These are phyloP conservation scores for Leucozona laternaria DNA, from an alignment of 2,888 invertebrate species.

Conservation along the genomic window DNA sequence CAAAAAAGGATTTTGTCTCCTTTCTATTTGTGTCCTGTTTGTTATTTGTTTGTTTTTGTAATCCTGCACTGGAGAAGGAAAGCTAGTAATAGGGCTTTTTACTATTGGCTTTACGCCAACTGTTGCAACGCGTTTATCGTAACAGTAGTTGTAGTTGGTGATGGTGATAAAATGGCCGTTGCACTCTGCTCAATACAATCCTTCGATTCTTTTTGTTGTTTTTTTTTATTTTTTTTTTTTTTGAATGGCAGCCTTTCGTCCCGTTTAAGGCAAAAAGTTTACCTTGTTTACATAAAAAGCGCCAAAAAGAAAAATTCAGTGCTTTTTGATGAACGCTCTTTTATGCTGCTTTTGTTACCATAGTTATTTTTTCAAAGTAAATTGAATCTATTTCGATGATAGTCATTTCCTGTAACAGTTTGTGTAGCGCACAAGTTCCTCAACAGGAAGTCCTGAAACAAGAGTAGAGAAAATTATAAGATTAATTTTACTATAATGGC, in stretches of 20 bases:
- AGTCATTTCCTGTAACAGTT: constrained; percentile 39
- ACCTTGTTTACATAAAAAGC: constrained; percentile 59
- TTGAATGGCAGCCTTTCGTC: constrained; percentile 24
- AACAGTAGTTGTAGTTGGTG: constrained; percentile 52
- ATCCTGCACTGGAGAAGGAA: constrained; percentile 42
- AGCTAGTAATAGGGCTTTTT: constrained; percentile 59
- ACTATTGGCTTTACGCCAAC: constrained; percentile 74
- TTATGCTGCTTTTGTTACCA: neutral
- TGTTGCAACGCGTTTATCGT: constrained; percentile 63
- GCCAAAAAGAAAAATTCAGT: constrained; percentile 48
- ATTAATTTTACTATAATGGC: constrained; percentile 51
- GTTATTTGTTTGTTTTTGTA: constrained; percentile 57
- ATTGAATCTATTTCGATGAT: constrained; percentile 33
- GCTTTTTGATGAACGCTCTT: constrained; percentile 3
- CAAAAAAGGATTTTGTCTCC: constrained; percentile 56
- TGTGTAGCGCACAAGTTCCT: constrained; percentile 23
- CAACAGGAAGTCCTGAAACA: constrained; percentile 56
- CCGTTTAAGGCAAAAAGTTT: constrained; percentile 40
- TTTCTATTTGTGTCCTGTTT: constrained; percentile 45
- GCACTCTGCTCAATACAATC: constrained; percentile 65
- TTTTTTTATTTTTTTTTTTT: constrained; percentile 42
- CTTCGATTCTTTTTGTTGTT: constrained; percentile 17
- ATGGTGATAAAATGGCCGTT: constrained; percentile 71
- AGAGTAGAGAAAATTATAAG: constrained; percentile 54
- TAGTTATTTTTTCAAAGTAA: constrained; percentile 8